These are phyloP conservation scores for Harpalus rufipes DNA, from an alignment of 2,888 invertebrate species.

Conservation along the genomic window DNA sequence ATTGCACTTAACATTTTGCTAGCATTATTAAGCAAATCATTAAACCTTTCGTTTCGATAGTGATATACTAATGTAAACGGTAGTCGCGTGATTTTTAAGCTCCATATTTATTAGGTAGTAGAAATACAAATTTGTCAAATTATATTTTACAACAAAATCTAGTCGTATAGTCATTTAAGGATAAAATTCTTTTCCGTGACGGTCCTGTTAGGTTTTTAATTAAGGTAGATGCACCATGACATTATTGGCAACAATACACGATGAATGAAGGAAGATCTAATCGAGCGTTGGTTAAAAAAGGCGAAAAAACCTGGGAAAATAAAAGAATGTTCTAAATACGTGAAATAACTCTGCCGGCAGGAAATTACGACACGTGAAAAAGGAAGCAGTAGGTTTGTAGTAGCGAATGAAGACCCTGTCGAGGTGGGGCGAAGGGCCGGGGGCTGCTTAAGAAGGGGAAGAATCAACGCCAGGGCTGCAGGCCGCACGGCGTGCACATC, in stretches of 20 bases:
- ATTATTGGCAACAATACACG: constrained; percentile 49
- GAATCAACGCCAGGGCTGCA: constrained; percentile 51
- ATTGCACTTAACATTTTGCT: too few species aligned
- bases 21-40: too few species aligned
- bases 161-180: not conserved
- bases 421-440: constrained; percentile 22
- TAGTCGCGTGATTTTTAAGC: too few species aligned
- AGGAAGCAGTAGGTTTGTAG: constrained; percentile 59
- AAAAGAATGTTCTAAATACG: constrained; percentile 60
- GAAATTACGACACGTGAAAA: constrained; percentile 63
- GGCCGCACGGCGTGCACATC: constrained; percentile 55
- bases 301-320: constrained; percentile 53
- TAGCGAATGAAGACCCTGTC: constrained; percentile 30
- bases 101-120: too few species aligned
- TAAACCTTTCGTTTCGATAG: too few species aligned
- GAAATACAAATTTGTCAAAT: not conserved
- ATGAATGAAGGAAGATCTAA: constrained; percentile 51
- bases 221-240: constrained; percentile 42
- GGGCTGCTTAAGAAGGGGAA: constrained; percentile 27
- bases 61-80: too few species aligned
- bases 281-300: constrained; percentile 39
- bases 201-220: constrained; percentile 24
- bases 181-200: not conserved
- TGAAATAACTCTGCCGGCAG: constrained; percentile 56
- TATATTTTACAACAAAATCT: not conserved